Evolutionary conservation across 1,140 invertebrate genomes (phyloP).

Genomic region (Diorhabda sublineata): DNA sequence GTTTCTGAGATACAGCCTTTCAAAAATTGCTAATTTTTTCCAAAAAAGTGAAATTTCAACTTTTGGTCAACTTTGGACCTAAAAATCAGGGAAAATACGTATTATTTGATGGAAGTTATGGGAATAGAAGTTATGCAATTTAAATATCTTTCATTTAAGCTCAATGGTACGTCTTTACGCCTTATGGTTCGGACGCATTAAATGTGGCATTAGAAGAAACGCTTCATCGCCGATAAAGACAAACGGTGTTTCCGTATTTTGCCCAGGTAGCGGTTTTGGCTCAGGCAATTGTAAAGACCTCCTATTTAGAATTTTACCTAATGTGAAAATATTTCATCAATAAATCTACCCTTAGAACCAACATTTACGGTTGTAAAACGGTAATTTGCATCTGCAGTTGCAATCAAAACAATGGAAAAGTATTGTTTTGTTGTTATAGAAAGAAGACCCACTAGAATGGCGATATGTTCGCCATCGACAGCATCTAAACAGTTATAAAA

Average conservation of each 20-base stretch:
- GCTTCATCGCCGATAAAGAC: constrained; percentile 50
- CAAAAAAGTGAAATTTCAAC: too few species aligned
- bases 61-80: too few species aligned
- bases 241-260: constrained; percentile 33
- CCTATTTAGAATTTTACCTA: constrained; percentile 4
- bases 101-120: too few species aligned
- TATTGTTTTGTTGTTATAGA: constrained; percentile 39
- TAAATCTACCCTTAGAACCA: constrained; percentile 44
- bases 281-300: constrained; percentile 8
- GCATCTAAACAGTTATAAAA: constrained; percentile 49
- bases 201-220: constrained; percentile 44
- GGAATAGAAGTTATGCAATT: too few species aligned
- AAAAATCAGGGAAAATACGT: too few species aligned
- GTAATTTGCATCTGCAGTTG: constrained; percentile 47
- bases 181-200: constrained; percentile 49
- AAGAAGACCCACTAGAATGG: constrained; percentile 26
- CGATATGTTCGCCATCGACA: constrained; percentile 36
- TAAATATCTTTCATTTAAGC: too few species aligned
- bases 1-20: too few species aligned
- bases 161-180: too few species aligned
- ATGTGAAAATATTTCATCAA: constrained; percentile 31
- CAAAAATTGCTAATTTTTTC: too few species aligned
- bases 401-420: constrained; percentile 47
- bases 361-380: constrained; percentile 46
- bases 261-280: constrained; percentile 9